Base-by-base conservation (phyloP, 1,140 invertebrate genomes). In the Battus philenor region DNA sequence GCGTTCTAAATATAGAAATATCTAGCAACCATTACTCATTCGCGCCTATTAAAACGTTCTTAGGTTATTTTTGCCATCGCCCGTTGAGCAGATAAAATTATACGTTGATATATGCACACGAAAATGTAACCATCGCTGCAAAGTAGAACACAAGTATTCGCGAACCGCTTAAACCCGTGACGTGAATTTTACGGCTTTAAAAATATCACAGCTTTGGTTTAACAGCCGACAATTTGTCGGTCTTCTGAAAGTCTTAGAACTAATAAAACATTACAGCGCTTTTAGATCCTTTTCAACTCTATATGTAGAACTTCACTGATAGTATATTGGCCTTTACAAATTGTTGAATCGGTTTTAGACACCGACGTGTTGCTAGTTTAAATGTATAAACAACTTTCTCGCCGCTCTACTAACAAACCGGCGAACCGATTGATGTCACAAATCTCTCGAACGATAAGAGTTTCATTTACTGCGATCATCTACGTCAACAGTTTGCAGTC, bases 181-280 rank as follows among this genome's bases (percentile, higher is more conserved):
- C 55, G 66, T 59, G 39, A 50, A 44, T 47, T 68, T 68, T 68
- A 69, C 49, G 30, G 52, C 51, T 57, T 58, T 63, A 69, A 68
- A 73, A 73, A 69, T 73, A 73, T 65, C 60, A 47, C 61, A 44
- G 53, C 51, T 54, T 59, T 50, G 27, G 45, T 50, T 68, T 70
- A 64, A 70, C 48, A 60, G 59, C 56, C 59, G 54, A 59, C 50
- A 52, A 49, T 56, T 61, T 72, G 48, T 64, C 36, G 50, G 38
- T 32, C 44, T 47, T 47, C 47, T 36, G 57, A 56, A 50, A 44
- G 53, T 55, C 44, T 59, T 47, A 56, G 56, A 50, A n/a, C n/a
- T n/a, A n/a, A n/a, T n/a, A n/a, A n/a, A n/a, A n/a, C n/a, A n/a
- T n/a, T n/a, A n/a, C n/a, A n/a, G n/a, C n/a, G n/a, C n/a, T n/a